Evolutionary conservation across 2,888 invertebrate genomes (phyloP).

Genomic region (Bombylius major): DNA sequence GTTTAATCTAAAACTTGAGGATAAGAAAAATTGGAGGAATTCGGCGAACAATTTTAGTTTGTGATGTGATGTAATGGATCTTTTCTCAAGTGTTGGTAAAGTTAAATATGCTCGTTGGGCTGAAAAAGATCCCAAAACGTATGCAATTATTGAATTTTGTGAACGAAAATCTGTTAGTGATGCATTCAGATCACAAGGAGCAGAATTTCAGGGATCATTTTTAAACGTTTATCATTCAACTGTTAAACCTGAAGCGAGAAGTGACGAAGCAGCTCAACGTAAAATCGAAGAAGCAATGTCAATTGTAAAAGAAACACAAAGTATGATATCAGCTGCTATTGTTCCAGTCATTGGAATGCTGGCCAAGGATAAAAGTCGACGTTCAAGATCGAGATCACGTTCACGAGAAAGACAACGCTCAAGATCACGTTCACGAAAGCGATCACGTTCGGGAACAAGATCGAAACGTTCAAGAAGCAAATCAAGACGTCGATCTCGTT

Average conservation of each 20-base stretch:
- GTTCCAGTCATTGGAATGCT: slow-evolving; percentile 81
- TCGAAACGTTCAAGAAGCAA: slow-evolving; percentile 11
- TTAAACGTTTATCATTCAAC: slow-evolving; percentile 76
- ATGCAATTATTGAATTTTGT: slow-evolving; percentile 84
- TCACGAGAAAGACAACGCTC: slow-evolving; percentile 37
- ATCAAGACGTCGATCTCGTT: slow-evolving; percentile 40
- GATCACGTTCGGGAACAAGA: slow-evolving; percentile 46
- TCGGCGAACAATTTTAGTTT: too few relatives aligned
- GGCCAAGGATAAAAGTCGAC: slow-evolving; percentile 66
- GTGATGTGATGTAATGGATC: too few relatives aligned
- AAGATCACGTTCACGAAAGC: slow-evolving; percentile 46
- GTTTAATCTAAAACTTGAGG: too few relatives aligned
- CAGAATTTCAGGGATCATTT: slow-evolving; percentile 55
- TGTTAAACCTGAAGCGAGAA: slow-evolving; percentile 84
- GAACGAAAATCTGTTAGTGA: slow-evolving; percentile 81
- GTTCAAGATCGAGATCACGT: slow-evolving; percentile 38
- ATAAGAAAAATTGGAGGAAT: too few relatives aligned
- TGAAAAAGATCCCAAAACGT: slow-evolving; percentile 63
- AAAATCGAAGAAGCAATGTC: slow-evolving; percentile 98
- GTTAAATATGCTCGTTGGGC: slow-evolving; percentile 91
- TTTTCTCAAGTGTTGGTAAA: slow-evolving; percentile 78
- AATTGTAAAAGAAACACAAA: slow-evolving; percentile 89
- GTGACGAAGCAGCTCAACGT: slow-evolving; percentile 86
- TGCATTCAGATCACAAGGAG: slow-evolving; percentile 75
- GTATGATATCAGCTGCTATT: slow-evolving; percentile 85